Conservation (phyloP, 1,140 invertebrate genomes). For the Dysdera silvatica region DNA sequence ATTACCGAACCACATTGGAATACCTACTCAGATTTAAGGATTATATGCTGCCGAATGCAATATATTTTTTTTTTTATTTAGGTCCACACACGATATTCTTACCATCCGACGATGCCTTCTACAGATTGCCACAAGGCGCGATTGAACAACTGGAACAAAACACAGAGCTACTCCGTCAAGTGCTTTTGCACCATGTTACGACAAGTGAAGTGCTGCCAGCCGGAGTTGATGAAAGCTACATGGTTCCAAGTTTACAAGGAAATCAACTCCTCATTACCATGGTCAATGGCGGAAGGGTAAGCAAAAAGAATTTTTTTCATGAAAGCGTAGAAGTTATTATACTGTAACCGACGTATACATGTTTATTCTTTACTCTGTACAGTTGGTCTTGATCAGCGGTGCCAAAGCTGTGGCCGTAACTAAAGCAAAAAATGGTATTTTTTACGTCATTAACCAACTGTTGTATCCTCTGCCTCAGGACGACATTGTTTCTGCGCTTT, state of each 20-base stretch:
- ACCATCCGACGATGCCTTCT: conserved; percentile 44
- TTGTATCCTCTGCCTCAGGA: conserved; percentile 39
- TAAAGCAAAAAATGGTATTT: conserved; percentile 43
- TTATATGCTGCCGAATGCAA: neutral
- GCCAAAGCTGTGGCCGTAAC: conserved; percentile 38
- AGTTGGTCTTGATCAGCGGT: conserved; percentile 42
- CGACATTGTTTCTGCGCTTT: conserved; percentile 16
- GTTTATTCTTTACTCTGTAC: conserved; percentile 10
- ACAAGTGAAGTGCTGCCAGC: conserved; percentile 13
- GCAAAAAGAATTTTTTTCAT: no score
- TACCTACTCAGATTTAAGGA: neutral
- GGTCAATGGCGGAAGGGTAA: conserved; percentile 31
- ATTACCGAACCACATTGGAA: no score
- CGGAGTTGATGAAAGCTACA: conserved; percentile 31
- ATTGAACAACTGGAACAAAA: conserved; percentile 34
- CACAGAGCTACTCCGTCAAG: conserved; percentile 34
- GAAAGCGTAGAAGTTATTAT: no score
- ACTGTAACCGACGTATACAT: neutral
- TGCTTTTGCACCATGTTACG: conserved; percentile 43
- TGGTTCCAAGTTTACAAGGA: conserved; percentile 21
- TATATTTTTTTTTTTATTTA: neutral
- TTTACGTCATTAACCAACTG: conserved; percentile 45
- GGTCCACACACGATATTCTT: conserved; percentile 43
- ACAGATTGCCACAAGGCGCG: conserved; percentile 35
- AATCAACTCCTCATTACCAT: conserved; percentile 34